Evolutionary conservation across 2,888 invertebrate genomes (phyloP), one percentile per base, ranked within the genome.

Genomic region (Drosophila macrothrix): DNA sequence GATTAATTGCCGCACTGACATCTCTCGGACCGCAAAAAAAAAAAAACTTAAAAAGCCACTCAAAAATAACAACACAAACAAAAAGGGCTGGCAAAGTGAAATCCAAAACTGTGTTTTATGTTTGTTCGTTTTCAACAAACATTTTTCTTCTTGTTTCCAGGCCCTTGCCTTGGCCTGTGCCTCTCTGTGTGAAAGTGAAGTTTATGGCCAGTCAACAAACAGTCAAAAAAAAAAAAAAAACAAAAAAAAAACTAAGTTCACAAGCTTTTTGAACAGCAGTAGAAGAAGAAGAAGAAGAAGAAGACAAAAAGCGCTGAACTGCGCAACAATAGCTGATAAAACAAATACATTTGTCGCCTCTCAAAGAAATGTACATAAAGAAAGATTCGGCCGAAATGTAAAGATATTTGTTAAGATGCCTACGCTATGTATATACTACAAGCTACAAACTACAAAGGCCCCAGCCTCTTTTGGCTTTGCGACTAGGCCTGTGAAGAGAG

Each of bases 311-410:
- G 25, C 52, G 39, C 12, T 49, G 65, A 77, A 73, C 77, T 63
- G 78, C 64, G 78, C 80, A 80, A 80, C 80, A 85, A 85, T 88
- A 85, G 84, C 89, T 88, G 84, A 85, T 85, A 88, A 85, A 85
- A 85, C 89, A 85, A 85, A 85, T 85, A 85, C 84, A 85, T 85
- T 85, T 85, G 89, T 88, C 89, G 89, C 84, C 84, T 84, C 81
- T 71, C 63, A 80, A 80, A 80, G 78, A 80, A 79, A 79, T 79
- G 78, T 80, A 79, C 78, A 78, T 80, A 78, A 78, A 76, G 69
- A 60, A 76, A 79, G 78, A 79, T 84, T 82, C 75, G 78, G 83
- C 76, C 78, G 77, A 83, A 85, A 86, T 83, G 88, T 76, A 69
- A 83, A 84, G 84, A 88, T 86, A 84, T 80, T 80, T 81, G 76